These are phyloP conservation scores for Lacanobia wlatinum DNA, from an alignment of 2,888 invertebrate genomes.

Conservation along the genomic window DNA sequence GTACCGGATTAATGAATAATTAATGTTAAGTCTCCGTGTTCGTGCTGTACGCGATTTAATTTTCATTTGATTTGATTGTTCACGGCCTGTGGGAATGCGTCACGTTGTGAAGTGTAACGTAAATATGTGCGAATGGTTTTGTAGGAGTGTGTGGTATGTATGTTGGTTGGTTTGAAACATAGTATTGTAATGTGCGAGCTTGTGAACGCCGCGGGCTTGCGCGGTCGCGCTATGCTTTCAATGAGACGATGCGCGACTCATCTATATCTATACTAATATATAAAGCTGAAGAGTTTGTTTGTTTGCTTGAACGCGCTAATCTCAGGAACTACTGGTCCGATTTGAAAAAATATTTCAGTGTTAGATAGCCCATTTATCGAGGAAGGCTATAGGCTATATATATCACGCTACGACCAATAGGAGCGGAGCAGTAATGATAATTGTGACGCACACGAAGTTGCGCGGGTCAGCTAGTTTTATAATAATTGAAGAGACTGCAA, in stretches of 20 bases:
- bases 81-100: conserved; percentile 65
- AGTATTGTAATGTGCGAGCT: conserved; percentile 25
- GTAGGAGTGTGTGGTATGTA: conserved; percentile 26
- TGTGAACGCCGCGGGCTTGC: conserved; percentile 2
- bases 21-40: conserved; percentile 79
- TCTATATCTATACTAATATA: too few species aligned
- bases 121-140: conserved; percentile 64
- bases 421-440: too few species aligned
- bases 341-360: too few species aligned
- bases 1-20: conserved; percentile 77
- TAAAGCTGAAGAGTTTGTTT: too few species aligned
- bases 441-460: too few species aligned
- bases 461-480: too few species aligned
- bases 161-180: conserved; percentile 30
- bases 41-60: conserved; percentile 78
- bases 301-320: too few species aligned
- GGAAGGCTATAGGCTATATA: too few species aligned
- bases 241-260: not conserved
- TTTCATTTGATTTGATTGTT: conserved; percentile 79
- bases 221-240: not conserved
- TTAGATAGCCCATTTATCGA: too few species aligned
- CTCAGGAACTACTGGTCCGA: too few species aligned
- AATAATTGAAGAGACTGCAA: conserved; percentile 8
- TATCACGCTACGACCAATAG: too few species aligned
- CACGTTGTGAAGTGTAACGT: conserved; percentile 69